These are phyloP conservation scores for Scelioninae gen. 2 DNA, from an alignment of 2,888 invertebrate genomes.

Conservation along the genomic window DNA sequence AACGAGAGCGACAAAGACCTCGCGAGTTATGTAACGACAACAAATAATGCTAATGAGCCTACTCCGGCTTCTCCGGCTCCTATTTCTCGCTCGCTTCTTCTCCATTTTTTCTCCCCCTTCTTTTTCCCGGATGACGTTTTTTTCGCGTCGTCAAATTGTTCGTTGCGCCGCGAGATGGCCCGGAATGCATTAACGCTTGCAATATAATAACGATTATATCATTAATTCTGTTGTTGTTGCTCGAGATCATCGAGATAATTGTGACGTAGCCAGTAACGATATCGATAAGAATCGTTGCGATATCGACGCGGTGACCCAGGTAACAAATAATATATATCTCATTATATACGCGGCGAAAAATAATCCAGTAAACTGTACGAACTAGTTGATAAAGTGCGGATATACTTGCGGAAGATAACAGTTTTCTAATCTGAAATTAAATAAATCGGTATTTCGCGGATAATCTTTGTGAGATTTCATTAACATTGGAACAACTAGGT, in stretches of 20 bases:
- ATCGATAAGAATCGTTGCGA: slow-evolving; percentile 33
- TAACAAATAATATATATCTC: not conserved
- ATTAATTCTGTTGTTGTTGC: slow-evolving; percentile 52
- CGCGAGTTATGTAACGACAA: slow-evolving; percentile 73
- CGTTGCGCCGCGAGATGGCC: slow-evolving; percentile 51
- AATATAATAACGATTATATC: slow-evolving; percentile 49
- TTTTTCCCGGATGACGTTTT: slow-evolving; percentile 60
- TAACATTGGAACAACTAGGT: too few relatives aligned
- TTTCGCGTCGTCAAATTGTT: slow-evolving; percentile 58
- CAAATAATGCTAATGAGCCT: slow-evolving; percentile 75
- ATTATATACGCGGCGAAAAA: too few relatives aligned
- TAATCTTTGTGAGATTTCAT: too few relatives aligned
- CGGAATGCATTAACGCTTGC: slow-evolving; percentile 47
- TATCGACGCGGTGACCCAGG: slow-evolving; percentile 37
- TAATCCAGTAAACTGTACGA: too few relatives aligned
- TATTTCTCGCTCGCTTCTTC: slow-evolving; percentile 59
- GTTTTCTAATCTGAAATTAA: too few relatives aligned
- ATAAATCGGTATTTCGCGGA: too few relatives aligned
- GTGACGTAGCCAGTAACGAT: slow-evolving; percentile 37
- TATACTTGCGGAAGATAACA: too few relatives aligned
- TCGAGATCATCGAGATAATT: slow-evolving; percentile 44
- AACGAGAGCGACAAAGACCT: slow-evolving; percentile 49
- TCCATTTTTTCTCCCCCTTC: slow-evolving; percentile 54
- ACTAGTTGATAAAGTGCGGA: too few relatives aligned
- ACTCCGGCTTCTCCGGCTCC: slow-evolving; percentile 66